Percentiles rank a stretch among this genome's conserved stretches.
Evolutionary conservation across 2,113 vertebrate species (phyloP).

Genomic region (Neofelis nebulosa): DNA sequence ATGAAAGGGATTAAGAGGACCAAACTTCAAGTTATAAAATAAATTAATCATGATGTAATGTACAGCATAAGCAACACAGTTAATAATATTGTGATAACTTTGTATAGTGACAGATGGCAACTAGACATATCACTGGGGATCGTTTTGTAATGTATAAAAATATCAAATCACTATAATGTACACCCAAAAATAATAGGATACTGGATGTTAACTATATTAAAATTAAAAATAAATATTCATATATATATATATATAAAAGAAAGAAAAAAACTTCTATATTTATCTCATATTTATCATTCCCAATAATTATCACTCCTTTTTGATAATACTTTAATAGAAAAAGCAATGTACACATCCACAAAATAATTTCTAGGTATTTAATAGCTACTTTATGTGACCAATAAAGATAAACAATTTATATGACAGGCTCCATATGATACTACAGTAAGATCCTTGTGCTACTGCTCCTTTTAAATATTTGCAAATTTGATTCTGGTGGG

Average conservation of each 20-base stretch:
- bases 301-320: background rate
- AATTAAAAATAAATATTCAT: background rate
- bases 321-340: background rate
- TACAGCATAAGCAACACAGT: background rate
- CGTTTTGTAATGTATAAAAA: background rate
- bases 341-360: background rate
- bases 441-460: background rate
- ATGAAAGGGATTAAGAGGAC: background rate
- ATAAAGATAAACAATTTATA: background rate
- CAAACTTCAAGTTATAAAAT: background rate
- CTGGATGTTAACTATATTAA: background rate
- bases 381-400: background rate
- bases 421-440: background rate
- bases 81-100: background rate
- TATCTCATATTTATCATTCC: background rate
- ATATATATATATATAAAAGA: background rate
- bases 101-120: background rate
- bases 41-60: background rate
- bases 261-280: background rate
- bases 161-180: background rate
- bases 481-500: background rate
- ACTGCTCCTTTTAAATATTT: background rate
- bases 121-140: background rate
- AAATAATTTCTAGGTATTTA: slow-evolving; percentile 2
- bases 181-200: background rate